Evolutionary conservation across 1,140 invertebrate genomes (phyloP).

Genomic region (Drosophila leontia): DNA sequence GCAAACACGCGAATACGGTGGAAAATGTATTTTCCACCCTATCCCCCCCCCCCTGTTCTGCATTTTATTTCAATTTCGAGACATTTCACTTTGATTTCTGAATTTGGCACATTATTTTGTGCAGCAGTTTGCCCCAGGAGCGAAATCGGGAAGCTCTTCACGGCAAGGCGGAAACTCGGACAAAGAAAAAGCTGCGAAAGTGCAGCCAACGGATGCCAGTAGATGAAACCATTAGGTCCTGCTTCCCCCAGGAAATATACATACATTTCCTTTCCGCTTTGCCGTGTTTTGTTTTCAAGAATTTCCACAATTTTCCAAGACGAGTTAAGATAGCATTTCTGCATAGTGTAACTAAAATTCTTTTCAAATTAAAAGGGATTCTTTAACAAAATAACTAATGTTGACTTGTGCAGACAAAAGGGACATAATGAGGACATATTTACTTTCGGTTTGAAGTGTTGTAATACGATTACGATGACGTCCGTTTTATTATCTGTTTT

Average conservation of each 20-base stretch:
- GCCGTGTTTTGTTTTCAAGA: neutral
- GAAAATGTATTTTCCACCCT: conserved; percentile 5
- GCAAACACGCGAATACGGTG: conserved; percentile 20
- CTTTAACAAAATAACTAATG: neutral
- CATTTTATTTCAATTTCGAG: conserved; percentile 64
- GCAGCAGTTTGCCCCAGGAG: conserved; percentile 8
- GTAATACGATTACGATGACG: too few relatives aligned
- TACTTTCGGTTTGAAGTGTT: too few relatives aligned
- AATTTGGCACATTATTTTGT: conserved; percentile 24
- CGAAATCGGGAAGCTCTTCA: neutral
- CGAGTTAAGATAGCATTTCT: neutral
- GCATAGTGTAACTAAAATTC: neutral
- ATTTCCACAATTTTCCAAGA: neutral
- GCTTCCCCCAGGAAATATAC: neutral
- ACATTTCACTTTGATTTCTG: conserved; percentile 67
- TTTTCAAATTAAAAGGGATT: neutral
- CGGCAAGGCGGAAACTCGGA: neutral
- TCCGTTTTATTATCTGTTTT: too few relatives aligned
- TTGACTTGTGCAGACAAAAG: too few relatives aligned
- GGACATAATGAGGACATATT: too few relatives aligned
- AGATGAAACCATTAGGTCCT: conserved; percentile 6
- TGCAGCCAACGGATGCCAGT: neutral
- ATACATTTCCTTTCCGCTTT: neutral
- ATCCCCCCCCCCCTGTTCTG: neutral
- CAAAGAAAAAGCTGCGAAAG: neutral